These are phyloP conservation scores for Oenanthe melanoleuca DNA, from an alignment of 2,113 vertebrate species.

Conservation along the genomic window DNA sequence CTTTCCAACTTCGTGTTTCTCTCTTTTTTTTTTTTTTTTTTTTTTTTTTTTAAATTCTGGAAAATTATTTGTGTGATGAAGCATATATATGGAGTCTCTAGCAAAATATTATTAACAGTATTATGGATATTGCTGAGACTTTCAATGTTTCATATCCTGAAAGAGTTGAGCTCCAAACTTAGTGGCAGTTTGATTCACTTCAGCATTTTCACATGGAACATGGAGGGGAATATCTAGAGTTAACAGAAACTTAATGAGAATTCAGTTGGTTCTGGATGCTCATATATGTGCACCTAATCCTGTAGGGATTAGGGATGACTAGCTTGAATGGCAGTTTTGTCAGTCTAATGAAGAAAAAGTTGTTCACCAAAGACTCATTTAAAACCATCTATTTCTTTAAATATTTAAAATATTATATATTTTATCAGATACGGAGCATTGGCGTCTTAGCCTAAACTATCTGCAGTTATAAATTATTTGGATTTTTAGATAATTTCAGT, in stretches of 20 bases:
- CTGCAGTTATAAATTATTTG: neutral
- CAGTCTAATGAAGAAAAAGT: neutral
- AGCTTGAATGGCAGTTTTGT: neutral
- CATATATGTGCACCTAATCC: neutral
- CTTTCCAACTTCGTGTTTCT: neutral
- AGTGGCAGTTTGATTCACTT: neutral
- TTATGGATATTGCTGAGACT: neutral
- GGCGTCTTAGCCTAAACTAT: neutral
- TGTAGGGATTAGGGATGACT: neutral
- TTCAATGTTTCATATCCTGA: neutral
- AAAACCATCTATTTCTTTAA: neutral
- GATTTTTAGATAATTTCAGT: slow-evolving; percentile 7
- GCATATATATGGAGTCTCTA: neutral
- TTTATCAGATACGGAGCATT: neutral
- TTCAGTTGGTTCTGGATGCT: neutral
- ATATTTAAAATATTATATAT: neutral
- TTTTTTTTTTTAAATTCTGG: neutral
- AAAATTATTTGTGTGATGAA: neutral
- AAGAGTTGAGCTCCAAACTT: neutral
- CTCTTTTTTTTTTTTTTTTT: neutral
- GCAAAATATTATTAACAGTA: neutral
- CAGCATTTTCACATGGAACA: neutral
- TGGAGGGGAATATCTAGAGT: neutral
- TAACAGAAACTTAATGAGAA: neutral
- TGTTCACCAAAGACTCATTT: neutral